phyloP scores from a whole-genome alignment of 2,113 vertebrate species.

The Semicossyphus pulcher region DNA sequence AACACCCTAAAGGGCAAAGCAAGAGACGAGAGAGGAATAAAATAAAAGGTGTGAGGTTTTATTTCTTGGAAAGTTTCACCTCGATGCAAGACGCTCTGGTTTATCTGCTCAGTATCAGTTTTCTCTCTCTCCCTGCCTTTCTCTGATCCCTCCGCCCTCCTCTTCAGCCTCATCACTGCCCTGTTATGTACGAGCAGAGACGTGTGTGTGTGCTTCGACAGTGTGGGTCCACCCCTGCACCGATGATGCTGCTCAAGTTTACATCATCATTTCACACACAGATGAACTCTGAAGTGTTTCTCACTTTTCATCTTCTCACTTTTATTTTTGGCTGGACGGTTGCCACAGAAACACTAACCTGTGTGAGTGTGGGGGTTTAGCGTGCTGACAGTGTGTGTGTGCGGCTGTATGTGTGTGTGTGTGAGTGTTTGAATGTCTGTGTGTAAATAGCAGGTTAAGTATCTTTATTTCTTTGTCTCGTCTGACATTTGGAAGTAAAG shows the following conservation, averaged over 20 bases:
- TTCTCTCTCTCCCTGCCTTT: background rate
- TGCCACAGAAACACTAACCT: constrained; percentile 27
- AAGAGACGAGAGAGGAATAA: background rate
- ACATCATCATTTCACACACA: constrained; percentile 4
- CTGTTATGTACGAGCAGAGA: background rate
- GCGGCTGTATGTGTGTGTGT: constrained; percentile 1
- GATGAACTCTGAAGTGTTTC: background rate
- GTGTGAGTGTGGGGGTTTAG: background rate
- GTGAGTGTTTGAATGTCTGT: background rate
- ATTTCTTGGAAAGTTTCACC: background rate
- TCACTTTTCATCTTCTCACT: background rate
- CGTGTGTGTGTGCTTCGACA: background rate
- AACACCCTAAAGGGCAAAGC: background rate
- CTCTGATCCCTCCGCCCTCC: background rate
- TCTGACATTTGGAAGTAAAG: constrained; percentile 8
- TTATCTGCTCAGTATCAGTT: background rate
- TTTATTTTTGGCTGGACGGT: constrained; percentile 10
- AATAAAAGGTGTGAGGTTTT: background rate
- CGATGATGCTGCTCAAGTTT: background rate
- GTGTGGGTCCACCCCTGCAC: background rate
- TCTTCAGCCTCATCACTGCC: background rate
- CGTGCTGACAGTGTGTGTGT: background rate
- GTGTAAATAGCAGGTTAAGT: background rate
- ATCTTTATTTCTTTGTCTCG: constrained; percentile 8
- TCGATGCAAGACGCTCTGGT: background rate